Evolutionary conservation across 2,113 vertebrate species (phyloP).

Genomic region (Ciconia stormi): DNA sequence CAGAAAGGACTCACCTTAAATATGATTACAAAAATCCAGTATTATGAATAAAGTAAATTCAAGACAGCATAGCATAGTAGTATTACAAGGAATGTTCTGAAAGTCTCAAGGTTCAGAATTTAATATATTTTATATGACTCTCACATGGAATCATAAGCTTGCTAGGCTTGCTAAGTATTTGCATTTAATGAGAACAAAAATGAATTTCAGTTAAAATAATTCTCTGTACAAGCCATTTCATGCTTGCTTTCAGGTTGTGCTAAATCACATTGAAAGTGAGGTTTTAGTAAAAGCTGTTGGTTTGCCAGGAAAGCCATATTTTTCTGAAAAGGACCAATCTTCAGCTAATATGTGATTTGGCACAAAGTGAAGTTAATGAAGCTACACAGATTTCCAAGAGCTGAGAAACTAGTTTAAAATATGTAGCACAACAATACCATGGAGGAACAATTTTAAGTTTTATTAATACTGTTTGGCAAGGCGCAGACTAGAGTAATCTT

Average conservation of each 20-base stretch:
- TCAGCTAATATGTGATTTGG: background rate
- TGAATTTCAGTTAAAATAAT: background rate
- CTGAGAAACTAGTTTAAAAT: background rate
- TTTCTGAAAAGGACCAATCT: background rate
- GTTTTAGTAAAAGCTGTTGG: background rate
- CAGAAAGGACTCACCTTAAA: background rate
- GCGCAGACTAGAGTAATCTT: background rate
- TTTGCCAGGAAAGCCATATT: background rate
- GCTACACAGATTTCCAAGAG: background rate
- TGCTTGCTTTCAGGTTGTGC: background rate
- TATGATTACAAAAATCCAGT: background rate
- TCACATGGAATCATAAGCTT: background rate
- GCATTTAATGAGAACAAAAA: background rate
- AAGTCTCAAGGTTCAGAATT: background rate
- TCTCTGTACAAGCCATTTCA: background rate
- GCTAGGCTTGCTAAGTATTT: background rate
- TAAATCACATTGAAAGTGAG: background rate
- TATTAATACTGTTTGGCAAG: background rate
- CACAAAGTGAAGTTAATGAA: background rate
- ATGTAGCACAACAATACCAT: background rate
- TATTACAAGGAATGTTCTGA: background rate
- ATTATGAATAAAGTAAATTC: background rate
- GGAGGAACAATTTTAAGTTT: background rate
- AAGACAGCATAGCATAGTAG: background rate
- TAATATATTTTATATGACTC: background rate